Evolutionary conservation across 1,140 invertebrate genomes (phyloP).

Genomic region (Plectrocnemia conspersa): DNA sequence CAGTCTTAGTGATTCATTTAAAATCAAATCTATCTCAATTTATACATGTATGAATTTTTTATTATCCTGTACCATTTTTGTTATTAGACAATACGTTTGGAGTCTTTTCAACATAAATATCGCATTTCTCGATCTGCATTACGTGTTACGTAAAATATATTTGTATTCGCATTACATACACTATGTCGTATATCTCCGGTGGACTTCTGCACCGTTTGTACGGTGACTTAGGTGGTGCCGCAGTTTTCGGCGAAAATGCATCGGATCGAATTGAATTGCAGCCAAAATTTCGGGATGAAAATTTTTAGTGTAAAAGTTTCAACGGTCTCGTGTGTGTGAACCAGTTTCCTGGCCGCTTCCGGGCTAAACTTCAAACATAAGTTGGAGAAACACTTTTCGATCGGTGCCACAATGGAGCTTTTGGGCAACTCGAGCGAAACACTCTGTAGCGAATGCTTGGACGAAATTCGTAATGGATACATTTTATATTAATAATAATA

Average conservation of each 20-base stretch:
- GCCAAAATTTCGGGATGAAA: constrained; percentile 23
- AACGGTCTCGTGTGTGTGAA: constrained; percentile 13
- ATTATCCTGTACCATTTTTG: too few relatives aligned
- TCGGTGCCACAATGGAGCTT: constrained; percentile 1
- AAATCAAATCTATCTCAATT: too few relatives aligned
- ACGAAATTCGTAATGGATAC: too few relatives aligned
- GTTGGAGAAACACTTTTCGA: constrained; percentile 8
- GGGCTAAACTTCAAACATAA: constrained; percentile 4
- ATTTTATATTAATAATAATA: too few relatives aligned
- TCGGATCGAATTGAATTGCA: constrained; percentile 17
- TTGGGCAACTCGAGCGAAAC: neutral
- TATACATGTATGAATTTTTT: too few relatives aligned
- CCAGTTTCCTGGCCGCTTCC: constrained; percentile 17
- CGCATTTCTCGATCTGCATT: too few relatives aligned
- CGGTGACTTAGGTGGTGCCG: neutral
- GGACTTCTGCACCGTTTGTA: neutral
- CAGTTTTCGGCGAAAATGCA: constrained; percentile 1
- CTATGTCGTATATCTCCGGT: neutral
- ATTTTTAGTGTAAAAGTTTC: constrained; percentile 23
- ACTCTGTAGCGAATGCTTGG: neutral
- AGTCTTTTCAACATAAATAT: too few relatives aligned
- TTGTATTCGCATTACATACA: too few relatives aligned
- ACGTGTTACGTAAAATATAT: too few relatives aligned
- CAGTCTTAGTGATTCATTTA: too few relatives aligned
- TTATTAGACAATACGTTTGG: too few relatives aligned